phyloP scores from a whole-genome alignment of 1,140 invertebrate species.

The Drosophila obscura region DNA sequence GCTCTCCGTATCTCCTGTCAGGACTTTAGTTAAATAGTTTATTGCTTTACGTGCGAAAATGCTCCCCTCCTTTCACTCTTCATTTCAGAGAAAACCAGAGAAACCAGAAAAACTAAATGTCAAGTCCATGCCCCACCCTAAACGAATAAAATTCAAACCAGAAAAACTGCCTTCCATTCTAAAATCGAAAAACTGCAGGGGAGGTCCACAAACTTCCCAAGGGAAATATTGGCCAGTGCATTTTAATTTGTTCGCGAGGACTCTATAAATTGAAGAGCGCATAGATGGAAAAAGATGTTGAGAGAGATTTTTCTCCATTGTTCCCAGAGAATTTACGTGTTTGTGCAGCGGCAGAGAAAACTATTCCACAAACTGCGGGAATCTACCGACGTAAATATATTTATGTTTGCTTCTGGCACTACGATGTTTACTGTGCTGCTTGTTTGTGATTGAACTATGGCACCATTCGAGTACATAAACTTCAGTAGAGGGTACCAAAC shows the following conservation, averaged over 20 bases:
- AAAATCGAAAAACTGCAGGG: background rate
- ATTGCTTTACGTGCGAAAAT: constrained; percentile 22
- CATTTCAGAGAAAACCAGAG: background rate
- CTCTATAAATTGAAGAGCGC: no score
- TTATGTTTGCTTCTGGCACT: no score
- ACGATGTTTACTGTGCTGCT: no score
- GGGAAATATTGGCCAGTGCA: constrained; percentile 1
- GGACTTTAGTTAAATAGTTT: constrained; percentile 42
- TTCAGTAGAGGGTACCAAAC: no score
- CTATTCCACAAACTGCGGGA: no score
- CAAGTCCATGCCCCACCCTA: background rate
- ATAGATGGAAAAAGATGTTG: no score
- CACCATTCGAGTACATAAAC: no score
- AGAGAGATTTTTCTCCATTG: no score
- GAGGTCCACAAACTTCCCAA: background rate
- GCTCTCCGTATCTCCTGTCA: constrained; percentile 3
- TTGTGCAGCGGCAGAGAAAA: no score
- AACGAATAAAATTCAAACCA: constrained; percentile 28
- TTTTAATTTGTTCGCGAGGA: constrained; percentile 12
- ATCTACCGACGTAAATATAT: no score
- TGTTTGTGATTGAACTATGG: no score
- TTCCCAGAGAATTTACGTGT: no score
- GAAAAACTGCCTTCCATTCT: constrained; percentile 9
- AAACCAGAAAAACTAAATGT: constrained; percentile 1
- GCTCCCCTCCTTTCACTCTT: constrained; percentile 1